Percentiles rank a stretch among this genome's conserved stretches.
phyloP scores from a whole-genome alignment of 2,797 vertebrate genomes.

The Rhinogobio ventralis region DNA sequence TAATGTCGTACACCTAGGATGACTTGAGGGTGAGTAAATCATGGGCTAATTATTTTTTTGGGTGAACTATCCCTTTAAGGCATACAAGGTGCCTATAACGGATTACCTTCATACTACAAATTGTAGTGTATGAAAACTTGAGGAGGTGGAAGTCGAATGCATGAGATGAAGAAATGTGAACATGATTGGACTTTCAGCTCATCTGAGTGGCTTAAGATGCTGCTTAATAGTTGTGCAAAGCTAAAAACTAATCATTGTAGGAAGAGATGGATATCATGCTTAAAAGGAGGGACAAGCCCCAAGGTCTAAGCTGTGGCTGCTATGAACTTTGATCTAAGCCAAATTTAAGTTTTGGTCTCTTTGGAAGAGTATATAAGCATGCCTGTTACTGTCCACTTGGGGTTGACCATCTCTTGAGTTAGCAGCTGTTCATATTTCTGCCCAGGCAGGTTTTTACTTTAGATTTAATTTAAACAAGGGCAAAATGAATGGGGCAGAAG shows the following conservation, averaged over 20 bases:
- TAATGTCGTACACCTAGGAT: too few relatives aligned
- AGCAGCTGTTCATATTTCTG: background rate
- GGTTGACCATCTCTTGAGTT: background rate
- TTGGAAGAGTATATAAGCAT: conserved; percentile 3
- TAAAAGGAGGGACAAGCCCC: background rate
- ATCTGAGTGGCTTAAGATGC: conserved; percentile 2
- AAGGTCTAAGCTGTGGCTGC: background rate
- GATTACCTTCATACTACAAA: background rate
- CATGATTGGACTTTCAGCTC: background rate
- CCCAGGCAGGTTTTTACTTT: background rate
- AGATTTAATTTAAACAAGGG: background rate
- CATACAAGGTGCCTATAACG: background rate
- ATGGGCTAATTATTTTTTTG: too few relatives aligned
- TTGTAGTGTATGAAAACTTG: background rate
- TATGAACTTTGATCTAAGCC: background rate
- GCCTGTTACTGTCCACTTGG: background rate
- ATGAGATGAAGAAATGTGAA: conserved; percentile 6
- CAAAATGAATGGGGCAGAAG: conserved; percentile 82
- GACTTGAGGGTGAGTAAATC: too few relatives aligned
- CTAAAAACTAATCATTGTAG: conserved; percentile 20
- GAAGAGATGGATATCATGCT: conserved; percentile 7
- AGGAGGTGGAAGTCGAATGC: background rate
- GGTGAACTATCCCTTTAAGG: too few relatives aligned
- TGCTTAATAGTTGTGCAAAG: background rate
- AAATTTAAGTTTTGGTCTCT: background rate